Evolutionary conservation across 2,888 invertebrate species (phyloP), one percentile per base, ranked within the genome.

Genomic region (Sphecodes monilicornis): DNA sequence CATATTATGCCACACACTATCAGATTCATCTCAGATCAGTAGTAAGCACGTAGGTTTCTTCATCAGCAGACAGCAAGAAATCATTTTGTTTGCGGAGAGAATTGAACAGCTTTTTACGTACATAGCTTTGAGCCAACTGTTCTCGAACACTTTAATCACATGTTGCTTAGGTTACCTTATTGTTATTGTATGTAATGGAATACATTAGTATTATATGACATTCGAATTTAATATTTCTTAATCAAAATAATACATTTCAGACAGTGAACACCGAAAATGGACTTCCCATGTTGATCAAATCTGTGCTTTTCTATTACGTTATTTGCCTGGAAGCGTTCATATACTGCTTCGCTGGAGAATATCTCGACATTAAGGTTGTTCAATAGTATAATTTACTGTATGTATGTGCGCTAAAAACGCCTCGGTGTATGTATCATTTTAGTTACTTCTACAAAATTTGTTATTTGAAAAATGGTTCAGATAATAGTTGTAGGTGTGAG

Each of bases 271-370:
- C 36, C 0, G 76, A 43, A 0, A 41, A 80, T 22, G 72, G 81
- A 3, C 4, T 77, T 13, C 36, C 66, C 4, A 39, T 84, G 43
- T 0, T 89, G 26, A 54, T 86, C 18, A 90, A 88, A 64, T 82
- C 68, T 26, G n/a, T 84, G 22, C 10, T 88, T 22, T 89, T 84
- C 60, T 89, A 88, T 16, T 0, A 76, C 3, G 80, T 75, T 26
- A 80, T 90, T 60, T 86, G 84, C 50, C 46, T 81, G 32, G 90
- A 90, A 29, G 82, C 76, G 13, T 86, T 89, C 36, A 66, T 89
- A 78, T 90, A 86, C n/a, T 89, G 90, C 57, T 90, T 81, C 22
- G 84, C 84, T 22, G 89, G 90, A 43, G 89, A 89, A 73, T 89
- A 89, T 71, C 79, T 89, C 46, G 80, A 64, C 22, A 81, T 29